Conservation (phyloP, 2,113 vertebrate species). For the Cheirogaleus medius region DNA sequence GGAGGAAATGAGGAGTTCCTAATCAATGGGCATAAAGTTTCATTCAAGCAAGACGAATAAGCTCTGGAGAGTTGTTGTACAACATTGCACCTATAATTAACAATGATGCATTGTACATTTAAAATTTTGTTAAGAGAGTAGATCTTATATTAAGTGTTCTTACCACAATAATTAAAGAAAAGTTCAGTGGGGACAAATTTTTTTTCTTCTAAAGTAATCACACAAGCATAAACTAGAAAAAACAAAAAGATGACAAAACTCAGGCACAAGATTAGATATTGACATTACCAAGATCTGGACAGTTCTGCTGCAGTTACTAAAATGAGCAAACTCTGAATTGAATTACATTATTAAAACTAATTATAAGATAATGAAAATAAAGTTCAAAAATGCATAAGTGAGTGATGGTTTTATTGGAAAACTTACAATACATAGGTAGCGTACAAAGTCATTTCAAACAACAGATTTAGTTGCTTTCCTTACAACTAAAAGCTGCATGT, state of each 20-base stretch:
- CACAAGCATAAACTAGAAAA: neutral
- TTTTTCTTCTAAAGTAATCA: neutral
- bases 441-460: neutral
- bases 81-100: neutral
- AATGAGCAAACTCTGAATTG: neutral
- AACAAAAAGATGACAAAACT: neutral
- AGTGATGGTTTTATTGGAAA: conserved; percentile 55
- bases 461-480: conserved; percentile 7
- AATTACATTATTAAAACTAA: conserved; percentile 21
- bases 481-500: neutral
- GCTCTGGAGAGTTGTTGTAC: neutral
- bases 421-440: neutral
- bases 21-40: neutral
- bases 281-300: neutral
- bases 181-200: neutral
- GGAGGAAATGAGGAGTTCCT: neutral
- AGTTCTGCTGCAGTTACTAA: neutral
- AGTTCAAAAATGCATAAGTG: conserved; percentile 5
- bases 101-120: neutral
- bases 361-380: conserved; percentile 28
- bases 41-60: neutral
- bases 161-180: neutral
- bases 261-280: neutral
- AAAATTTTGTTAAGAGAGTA: neutral
- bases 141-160: neutral